Percentiles rank a stretch among this genome's conserved stretches.
Conservation (phyloP, 1,140 invertebrate species). For the Drosophila mauritiana region DNA sequence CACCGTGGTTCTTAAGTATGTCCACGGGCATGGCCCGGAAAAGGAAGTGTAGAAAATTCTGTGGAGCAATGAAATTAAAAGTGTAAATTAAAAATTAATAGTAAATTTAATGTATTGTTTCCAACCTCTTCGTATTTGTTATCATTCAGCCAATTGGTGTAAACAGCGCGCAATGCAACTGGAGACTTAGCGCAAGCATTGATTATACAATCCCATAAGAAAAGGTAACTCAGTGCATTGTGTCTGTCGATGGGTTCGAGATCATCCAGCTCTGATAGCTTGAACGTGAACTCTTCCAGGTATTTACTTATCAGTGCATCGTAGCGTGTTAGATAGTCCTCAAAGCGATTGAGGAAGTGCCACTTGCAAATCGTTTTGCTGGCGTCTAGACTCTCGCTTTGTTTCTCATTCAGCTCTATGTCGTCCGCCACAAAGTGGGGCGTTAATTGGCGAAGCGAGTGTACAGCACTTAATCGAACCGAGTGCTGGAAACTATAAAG, state of each 20-base stretch:
- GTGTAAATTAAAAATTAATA: constrained; percentile 47
- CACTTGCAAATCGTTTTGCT: constrained; percentile 51
- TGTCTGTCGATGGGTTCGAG: constrained; percentile 67
- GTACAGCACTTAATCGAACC: constrained; percentile 55
- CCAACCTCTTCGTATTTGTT: constrained; percentile 77
- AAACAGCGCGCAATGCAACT: constrained; percentile 89
- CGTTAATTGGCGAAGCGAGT: constrained; percentile 62
- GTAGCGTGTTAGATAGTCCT: constrained; percentile 85
- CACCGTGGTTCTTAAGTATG: constrained; percentile 79
- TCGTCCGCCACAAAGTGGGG: constrained; percentile 72
- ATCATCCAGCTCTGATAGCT: constrained; percentile 72
- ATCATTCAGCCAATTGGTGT: constrained; percentile 89
- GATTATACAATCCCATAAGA: constrained; percentile 91
- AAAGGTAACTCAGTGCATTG: constrained; percentile 86
- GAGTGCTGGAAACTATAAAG: constrained; percentile 54
- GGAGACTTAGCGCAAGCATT: constrained; percentile 88
- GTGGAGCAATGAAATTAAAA: constrained; percentile 48
- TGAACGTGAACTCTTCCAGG: constrained; percentile 78
- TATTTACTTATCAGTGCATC: constrained; percentile 64
- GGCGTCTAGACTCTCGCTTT: constrained; percentile 53
- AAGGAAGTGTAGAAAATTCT: constrained; percentile 81
- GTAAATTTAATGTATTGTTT: constrained; percentile 24
- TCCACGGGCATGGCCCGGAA: constrained; percentile 82
- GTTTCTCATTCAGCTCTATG: constrained; percentile 65
- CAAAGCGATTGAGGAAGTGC: constrained; percentile 86